These are phyloP conservation scores for Dasypus novemcinctus DNA, from an alignment of 2,113 vertebrate genomes.

Conservation along the genomic window DNA sequence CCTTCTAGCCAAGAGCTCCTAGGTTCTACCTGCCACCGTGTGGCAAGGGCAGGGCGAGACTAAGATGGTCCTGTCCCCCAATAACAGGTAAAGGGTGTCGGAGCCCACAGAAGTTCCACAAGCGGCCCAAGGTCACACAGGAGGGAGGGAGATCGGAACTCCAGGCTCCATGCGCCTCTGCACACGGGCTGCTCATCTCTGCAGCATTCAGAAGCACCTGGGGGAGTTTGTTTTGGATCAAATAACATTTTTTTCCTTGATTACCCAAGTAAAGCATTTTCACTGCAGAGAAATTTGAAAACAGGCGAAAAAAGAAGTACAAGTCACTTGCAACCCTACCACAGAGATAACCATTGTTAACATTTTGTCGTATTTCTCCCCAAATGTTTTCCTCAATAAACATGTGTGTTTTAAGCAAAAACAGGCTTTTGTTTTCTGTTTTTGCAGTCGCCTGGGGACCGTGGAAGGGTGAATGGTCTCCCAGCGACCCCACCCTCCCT, in stretches of 20 bases:
- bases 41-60: no score
- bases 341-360: neutral
- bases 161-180: neutral
- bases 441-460: neutral
- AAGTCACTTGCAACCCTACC: neutral
- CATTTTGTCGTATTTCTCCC: neutral
- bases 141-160: neutral
- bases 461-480: neutral
- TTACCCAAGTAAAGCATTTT: neutral
- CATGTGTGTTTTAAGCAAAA: neutral
- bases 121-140: neutral
- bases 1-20: neutral
- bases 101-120: neutral
- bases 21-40: neutral
- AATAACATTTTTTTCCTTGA: neutral
- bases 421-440: neutral
- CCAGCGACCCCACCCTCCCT: no score
- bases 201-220: neutral
- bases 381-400: neutral
- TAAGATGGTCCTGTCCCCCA: neutral
- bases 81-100: neutral
- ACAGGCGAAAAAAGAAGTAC: neutral
- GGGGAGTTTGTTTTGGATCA: neutral
- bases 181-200: rapidly evolving
- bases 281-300: neutral